Conservation (phyloP, 2,113 vertebrate species). For the Rhynchopsitta pachyrhyncha region DNA sequence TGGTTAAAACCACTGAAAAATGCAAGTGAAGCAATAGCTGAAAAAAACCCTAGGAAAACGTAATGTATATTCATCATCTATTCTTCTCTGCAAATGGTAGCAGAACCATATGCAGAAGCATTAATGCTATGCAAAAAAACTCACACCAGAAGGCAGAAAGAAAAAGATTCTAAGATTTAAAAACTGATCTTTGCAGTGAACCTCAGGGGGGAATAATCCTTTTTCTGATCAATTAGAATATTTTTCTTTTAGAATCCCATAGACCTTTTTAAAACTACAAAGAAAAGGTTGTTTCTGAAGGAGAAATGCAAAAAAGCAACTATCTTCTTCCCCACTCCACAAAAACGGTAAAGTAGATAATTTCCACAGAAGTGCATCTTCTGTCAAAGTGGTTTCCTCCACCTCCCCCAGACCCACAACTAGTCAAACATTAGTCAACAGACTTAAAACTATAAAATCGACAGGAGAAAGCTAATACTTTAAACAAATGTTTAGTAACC, state of each 20-base stretch:
- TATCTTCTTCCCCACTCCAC: rapidly evolving
- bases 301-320: neutral
- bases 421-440: neutral
- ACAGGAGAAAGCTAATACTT: neutral
- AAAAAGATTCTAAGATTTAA: neutral
- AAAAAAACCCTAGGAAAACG: rapidly evolving
- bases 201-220: rapidly evolving
- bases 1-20: neutral
- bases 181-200: neutral
- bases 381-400: neutral
- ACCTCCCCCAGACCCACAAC: neutral
- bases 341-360: neutral
- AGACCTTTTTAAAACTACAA: neutral
- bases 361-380: neutral
- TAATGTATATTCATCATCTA: neutral
- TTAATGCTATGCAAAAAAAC: neutral
- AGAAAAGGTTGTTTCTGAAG: neutral
- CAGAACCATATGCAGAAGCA: neutral
- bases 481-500: neutral
- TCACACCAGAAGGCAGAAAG: neutral
- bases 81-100: neutral
- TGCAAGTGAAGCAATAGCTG: rapidly evolving
- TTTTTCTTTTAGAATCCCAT: neutral
- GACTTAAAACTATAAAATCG: neutral
- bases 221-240: neutral